phyloP scores from a whole-genome alignment of 2,113 vertebrate species.

The Paracanthobrama guichenoti region DNA sequence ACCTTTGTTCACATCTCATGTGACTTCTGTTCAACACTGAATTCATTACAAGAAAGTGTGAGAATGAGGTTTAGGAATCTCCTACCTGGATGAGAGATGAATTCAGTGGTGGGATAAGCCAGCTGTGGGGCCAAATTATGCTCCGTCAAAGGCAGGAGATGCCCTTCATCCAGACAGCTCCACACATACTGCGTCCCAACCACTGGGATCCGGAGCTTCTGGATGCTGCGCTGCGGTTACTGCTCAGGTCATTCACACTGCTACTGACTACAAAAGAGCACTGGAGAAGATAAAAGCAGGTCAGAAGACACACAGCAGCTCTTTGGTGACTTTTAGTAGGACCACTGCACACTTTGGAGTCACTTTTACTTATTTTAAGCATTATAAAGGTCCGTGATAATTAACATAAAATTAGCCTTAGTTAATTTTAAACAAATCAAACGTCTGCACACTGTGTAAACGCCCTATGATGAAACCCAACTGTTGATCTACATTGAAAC shows the following conservation, averaged over 20 bases:
- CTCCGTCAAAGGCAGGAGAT: constrained; percentile 68
- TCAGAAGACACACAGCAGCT: neutral
- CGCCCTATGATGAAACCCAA: no score
- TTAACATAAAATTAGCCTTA: no score
- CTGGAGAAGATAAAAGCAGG: constrained; percentile 65
- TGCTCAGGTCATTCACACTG: constrained; percentile 69
- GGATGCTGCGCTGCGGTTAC: constrained; percentile 69
- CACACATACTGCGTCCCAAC: constrained; percentile 79
- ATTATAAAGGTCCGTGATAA: no score
- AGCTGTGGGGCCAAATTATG: constrained; percentile 54
- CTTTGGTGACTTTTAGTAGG: neutral
- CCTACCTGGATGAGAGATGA: neutral
- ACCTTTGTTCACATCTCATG: no score
- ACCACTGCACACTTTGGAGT: no score
- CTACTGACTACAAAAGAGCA: constrained; percentile 79
- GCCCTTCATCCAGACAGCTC: constrained; percentile 72
- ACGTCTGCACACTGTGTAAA: no score
- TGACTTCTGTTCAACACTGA: neutral
- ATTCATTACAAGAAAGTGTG: no score
- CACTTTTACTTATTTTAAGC: no score
- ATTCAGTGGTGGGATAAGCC: neutral
- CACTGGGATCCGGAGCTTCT: constrained; percentile 71
- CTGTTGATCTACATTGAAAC: neutral
- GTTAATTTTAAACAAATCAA: no score
- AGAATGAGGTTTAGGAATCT: neutral